These are phyloP conservation scores for Chrosomus eos DNA, from an alignment of 2,797 vertebrate species.

Conservation along the genomic window DNA sequence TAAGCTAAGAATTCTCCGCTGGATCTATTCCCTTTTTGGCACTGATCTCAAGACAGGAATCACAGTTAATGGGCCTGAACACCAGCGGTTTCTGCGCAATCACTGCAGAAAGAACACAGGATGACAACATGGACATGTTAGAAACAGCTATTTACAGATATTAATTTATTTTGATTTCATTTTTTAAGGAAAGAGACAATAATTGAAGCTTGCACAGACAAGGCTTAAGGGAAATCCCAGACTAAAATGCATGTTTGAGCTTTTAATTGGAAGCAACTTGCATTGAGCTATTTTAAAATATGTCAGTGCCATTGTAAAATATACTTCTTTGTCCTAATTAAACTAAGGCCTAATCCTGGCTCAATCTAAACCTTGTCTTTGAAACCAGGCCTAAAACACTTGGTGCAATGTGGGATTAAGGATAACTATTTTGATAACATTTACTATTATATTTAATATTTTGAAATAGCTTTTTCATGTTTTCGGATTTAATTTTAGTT, in stretches of 20 bases:
- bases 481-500: neutral
- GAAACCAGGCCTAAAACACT: too few species aligned
- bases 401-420: too few species aligned
- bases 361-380: too few species aligned
- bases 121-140: conserved; percentile 1
- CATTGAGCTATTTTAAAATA: too few species aligned
- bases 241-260: too few species aligned
- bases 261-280: too few species aligned
- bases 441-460: neutral
- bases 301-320: too few species aligned
- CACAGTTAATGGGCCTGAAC: conserved; percentile 58
- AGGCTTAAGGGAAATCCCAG: too few species aligned
- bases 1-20: conserved; percentile 70
- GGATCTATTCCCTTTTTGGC: conserved; percentile 54
- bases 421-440: neutral
- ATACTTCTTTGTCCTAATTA: too few species aligned
- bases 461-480: neutral
- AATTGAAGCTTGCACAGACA: neutral
- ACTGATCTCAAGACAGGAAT: conserved; percentile 46
- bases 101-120: neutral
- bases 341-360: too few species aligned
- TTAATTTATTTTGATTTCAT: neutral
- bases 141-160: neutral
- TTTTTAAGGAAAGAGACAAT: neutral
- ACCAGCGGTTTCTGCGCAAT: conserved; percentile 52